Conservation (phyloP, 2,888 invertebrate species). For the Epistrophe eligans region DNA sequence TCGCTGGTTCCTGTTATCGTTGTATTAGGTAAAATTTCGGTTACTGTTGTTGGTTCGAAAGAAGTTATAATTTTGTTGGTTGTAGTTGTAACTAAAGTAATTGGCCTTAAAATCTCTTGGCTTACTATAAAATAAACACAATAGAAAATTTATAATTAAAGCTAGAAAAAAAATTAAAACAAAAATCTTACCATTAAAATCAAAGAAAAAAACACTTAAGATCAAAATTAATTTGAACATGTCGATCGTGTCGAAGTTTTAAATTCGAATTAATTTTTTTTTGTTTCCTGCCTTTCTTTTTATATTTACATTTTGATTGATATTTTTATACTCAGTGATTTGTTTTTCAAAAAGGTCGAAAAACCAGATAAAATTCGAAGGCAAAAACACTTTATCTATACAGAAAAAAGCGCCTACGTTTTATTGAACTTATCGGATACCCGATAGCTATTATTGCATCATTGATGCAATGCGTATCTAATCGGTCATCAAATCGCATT, state of each 20-base stretch:
- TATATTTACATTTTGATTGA: not conserved
- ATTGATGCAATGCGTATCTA: not conserved
- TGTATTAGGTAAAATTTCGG: not conserved
- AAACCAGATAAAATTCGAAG: not conserved
- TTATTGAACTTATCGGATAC: not conserved
- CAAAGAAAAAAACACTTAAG: not conserved
- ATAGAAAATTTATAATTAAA: not conserved
- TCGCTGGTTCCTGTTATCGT: too few relatives aligned
- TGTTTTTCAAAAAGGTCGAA: not conserved
- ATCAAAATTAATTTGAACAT: conserved; percentile 1
- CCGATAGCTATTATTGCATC: not conserved
- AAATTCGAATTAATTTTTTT: not conserved
- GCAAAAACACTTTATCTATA: not conserved
- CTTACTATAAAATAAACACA: not conserved
- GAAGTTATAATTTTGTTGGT: not conserved
- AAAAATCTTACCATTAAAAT: not conserved
- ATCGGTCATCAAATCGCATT: not conserved
- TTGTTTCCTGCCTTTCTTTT: not conserved
- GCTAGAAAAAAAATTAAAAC: not conserved
- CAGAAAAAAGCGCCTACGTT: not conserved
- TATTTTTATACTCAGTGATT: not conserved
- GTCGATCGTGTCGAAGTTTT: not conserved
- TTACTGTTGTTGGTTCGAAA: conserved; percentile 3
- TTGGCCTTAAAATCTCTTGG: not conserved
- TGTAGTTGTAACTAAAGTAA: not conserved